phyloP scores from a whole-genome alignment of 2,888 invertebrate genomes.

The Ditula angustiorana region DNA sequence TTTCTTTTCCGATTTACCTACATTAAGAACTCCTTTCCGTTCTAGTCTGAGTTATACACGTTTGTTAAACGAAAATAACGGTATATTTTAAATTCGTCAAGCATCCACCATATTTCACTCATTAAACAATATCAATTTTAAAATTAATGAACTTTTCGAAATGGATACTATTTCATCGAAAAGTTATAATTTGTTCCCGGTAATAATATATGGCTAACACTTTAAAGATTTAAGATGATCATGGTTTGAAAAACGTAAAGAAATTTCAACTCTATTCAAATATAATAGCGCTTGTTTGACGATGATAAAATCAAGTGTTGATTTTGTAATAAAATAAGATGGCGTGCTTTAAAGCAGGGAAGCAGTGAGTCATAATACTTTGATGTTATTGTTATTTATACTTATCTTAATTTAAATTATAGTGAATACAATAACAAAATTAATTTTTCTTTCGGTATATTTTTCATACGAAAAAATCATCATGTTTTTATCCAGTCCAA shows the following conservation, averaged over 20 bases:
- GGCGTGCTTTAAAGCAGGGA: neutral
- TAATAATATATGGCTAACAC: slow-evolving; percentile 45
- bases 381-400: slow-evolving; percentile 17
- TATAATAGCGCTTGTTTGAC: neutral
- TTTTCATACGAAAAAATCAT: too few species aligned
- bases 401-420: neutral
- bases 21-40: too few species aligned
- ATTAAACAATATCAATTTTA: slow-evolving; percentile 20
- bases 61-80: neutral
- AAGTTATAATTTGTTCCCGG: slow-evolving; percentile 43
- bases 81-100: slow-evolving; percentile 6
- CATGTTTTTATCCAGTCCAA: neutral
- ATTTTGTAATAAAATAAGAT: slow-evolving; percentile 17
- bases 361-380: slow-evolving; percentile 20
- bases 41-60: too few species aligned
- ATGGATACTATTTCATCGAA: slow-evolving; percentile 42
- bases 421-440: neutral
- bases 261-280: neutral
- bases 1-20: too few species aligned
- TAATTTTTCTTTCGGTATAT: too few species aligned
- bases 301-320: slow-evolving; percentile 19
- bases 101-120: slow-evolving; percentile 12
- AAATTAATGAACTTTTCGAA: slow-evolving; percentile 34
- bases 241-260: neutral
- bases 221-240: slow-evolving; percentile 7